phyloP scores from a whole-genome alignment of 2,888 invertebrate species.

The Cheilosia scutellata region DNA sequence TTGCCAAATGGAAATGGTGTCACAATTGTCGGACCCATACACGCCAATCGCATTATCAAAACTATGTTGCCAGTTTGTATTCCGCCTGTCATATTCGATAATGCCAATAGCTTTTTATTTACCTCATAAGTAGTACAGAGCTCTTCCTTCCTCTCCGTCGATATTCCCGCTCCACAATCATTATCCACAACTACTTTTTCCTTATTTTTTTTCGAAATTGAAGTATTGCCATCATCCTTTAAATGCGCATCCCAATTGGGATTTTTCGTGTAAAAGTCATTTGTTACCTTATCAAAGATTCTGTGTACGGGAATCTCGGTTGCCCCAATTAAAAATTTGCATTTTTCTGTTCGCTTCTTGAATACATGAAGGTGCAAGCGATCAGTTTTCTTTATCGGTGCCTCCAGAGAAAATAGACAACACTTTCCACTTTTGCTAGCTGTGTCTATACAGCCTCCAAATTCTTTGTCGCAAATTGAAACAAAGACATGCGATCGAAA shows the following conservation, averaged over 20 bases:
- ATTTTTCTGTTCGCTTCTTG: constrained; percentile 82
- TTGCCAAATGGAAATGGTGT: constrained; percentile 80
- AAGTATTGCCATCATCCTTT: constrained; percentile 69
- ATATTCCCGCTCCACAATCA: constrained; percentile 79
- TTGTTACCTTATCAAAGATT: constrained; percentile 81
- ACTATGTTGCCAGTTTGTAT: constrained; percentile 82
- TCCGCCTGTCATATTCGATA: constrained; percentile 80
- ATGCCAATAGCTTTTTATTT: constrained; percentile 81
- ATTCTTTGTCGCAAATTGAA: constrained; percentile 82
- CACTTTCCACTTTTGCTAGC: constrained; percentile 81
- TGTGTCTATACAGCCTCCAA: constrained; percentile 80
- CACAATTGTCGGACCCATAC: constrained; percentile 82
- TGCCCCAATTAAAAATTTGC: constrained; percentile 82
- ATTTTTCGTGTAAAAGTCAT: constrained; percentile 80
- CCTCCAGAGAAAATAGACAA: constrained; percentile 81
- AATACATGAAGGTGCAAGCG: constrained; percentile 80
- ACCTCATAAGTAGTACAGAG: constrained; percentile 81
- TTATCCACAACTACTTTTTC: constrained; percentile 74
- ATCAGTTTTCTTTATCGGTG: constrained; percentile 80
- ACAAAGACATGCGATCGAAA: constrained; percentile 82
- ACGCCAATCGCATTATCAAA: constrained; percentile 81
- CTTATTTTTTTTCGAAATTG: constrained; percentile 48
- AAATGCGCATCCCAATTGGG: constrained; percentile 78
- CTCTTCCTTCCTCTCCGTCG: constrained; percentile 78
- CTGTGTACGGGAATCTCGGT: constrained; percentile 80